Evolutionary conservation across 2,888 invertebrate species (phyloP), one percentile per base, ranked within the genome.

Genomic region (Chorisops tibialis): DNA sequence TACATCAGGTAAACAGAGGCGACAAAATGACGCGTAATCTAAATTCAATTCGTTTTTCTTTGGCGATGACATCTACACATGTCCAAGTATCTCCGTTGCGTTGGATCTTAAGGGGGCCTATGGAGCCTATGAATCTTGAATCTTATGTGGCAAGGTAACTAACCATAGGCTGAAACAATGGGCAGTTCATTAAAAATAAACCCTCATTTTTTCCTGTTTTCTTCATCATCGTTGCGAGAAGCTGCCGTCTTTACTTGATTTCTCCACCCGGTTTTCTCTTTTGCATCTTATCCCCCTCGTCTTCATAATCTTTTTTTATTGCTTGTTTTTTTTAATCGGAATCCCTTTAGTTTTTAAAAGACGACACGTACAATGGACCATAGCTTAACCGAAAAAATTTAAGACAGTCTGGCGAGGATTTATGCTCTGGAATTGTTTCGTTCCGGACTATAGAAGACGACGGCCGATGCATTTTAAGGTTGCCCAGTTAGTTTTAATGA

Each of bases 21-120:
- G 69, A 69, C 69, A 69, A 67, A 67, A 68, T 69, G 69, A 69
- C 68, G 69, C 69, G 69, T 68, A 68, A 69, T 69, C 68, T 68
- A 65, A 69, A 69, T 69, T 69, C 69, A 68, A 68, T 68, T 68
- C 68, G 66, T 69, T 69, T 49, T 67, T 68, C 51, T 59, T 61
- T 59, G 18, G 19, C 30, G 22, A 48, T 59, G 59, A 59, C 59
- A 59, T 59, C 59, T 47, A 59, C 59, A 59, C 59, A 59, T 59
- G 59, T 59, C 59, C 18, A 30, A 9, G 30, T 30, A 30, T 30
- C 30, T 30, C 30, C 30, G 5, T 30, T 9, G 9, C 30, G 30
- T 30, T 30, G 30, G 30, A 30, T 9, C 30, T 30, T 30, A n/a
- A n/a, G n/a, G 30, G 30, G 30, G 30, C 9, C 30, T 30, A 12